Conservation (phyloP, 1,140 invertebrate species). For the Aleiodes sp. region DNA sequence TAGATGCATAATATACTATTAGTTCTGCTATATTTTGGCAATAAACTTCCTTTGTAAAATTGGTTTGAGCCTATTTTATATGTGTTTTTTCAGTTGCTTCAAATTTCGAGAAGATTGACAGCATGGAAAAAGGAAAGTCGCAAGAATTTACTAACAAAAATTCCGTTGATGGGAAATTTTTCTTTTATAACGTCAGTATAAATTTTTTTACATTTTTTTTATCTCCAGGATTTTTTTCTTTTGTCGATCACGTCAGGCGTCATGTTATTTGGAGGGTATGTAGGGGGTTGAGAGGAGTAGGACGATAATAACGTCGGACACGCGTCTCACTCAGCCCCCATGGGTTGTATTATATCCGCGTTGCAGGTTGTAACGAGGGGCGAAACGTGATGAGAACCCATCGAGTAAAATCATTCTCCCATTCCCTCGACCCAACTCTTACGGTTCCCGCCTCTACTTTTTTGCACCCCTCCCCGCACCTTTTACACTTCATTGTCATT, state of each 20-base stretch:
- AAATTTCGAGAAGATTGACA: neutral
- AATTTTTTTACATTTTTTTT: neutral
- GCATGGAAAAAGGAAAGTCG: neutral
- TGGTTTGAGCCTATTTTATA: too few species aligned
- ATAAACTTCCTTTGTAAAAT: too few species aligned
- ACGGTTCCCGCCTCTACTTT: too few species aligned
- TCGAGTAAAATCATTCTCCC: constrained; percentile 3
- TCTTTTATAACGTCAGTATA: neutral
- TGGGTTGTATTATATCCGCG: constrained; percentile 34
- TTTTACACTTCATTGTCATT: constrained; percentile 12
- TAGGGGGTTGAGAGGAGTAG: neutral
- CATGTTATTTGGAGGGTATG: neutral
- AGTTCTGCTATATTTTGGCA: too few species aligned
- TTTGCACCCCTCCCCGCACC: neutral
- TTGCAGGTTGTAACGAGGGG: constrained; percentile 33
- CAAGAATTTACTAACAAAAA: neutral
- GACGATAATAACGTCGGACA: constrained; percentile 24
- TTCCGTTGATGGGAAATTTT: neutral
- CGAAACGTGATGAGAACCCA: constrained; percentile 23
- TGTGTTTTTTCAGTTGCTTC: too few species aligned
- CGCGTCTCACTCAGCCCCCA: constrained; percentile 28
- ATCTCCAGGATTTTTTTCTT: neutral
- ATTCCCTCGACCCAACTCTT: neutral
- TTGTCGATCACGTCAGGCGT: neutral
- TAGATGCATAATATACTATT: too few species aligned